phyloP scores from a whole-genome alignment of 2,797 vertebrate genomes.

The Florisuga fusca region DNA sequence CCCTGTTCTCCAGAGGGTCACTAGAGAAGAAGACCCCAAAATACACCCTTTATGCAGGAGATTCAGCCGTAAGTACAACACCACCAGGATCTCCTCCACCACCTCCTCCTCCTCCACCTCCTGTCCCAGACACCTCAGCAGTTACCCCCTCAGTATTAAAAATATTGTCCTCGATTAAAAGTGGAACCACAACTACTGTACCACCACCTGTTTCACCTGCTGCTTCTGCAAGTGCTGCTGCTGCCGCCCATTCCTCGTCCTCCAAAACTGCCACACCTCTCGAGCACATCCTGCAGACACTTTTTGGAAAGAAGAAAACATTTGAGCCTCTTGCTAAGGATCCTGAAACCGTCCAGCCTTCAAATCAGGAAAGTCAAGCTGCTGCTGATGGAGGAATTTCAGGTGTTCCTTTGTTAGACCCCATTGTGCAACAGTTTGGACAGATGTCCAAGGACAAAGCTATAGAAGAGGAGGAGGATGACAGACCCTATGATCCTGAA shows the following conservation, averaged over 20 bases:
- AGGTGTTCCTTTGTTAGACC: conserved; percentile 84
- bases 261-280: conserved; percentile 82
- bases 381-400: conserved; percentile 59
- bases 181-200: conserved; percentile 41
- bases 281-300: conserved; percentile 90
- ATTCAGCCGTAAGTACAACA: conserved; percentile 76
- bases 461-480: conserved; percentile 87
- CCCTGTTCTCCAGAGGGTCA: conserved; percentile 74
- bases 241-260: conserved; percentile 9
- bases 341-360: background rate
- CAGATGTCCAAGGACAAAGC: conserved; percentile 87
- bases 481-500: conserved; percentile 95
- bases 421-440: conserved; percentile 93
- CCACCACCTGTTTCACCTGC: conserved; percentile 36
- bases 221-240: conserved; percentile 31
- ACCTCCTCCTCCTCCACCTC: conserved; percentile 73
- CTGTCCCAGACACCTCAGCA: conserved; percentile 66
- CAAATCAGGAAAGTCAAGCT: conserved; percentile 66
- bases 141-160: conserved; percentile 76
- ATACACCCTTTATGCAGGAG: conserved; percentile 81
- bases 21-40: conserved; percentile 82
- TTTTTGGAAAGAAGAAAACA: conserved; percentile 87
- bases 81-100: conserved; percentile 82
- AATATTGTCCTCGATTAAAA: conserved; percentile 72
- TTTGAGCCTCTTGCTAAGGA: conserved; percentile 79